These are phyloP conservation scores for Ceraclea dissimilis DNA, from an alignment of 2,888 invertebrate species.

Conservation along the genomic window DNA sequence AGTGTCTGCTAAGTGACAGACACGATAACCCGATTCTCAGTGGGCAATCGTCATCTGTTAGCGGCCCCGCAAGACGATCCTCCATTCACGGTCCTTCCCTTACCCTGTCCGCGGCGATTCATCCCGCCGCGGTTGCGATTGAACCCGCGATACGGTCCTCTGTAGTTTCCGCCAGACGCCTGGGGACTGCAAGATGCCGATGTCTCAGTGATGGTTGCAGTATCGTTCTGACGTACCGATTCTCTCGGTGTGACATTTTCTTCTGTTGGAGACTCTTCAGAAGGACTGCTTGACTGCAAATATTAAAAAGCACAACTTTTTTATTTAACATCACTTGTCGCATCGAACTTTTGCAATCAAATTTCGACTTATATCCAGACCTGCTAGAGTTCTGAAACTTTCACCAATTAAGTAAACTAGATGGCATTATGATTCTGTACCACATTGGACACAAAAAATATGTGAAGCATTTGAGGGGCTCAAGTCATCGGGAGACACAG, in stretches of 20 bases:
- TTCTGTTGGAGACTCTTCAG: conserved; percentile 18
- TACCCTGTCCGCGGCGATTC: conserved; percentile 14
- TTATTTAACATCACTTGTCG: background rate
- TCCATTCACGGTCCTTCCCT: conserved; percentile 23
- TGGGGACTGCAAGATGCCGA: conserved; percentile 18
- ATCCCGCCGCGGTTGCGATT: conserved; percentile 22
- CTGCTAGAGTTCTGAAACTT: no score
- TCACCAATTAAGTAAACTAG: no score
- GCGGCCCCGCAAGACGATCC: conserved; percentile 21
- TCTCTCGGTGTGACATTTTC: conserved; percentile 31
- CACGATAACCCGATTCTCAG: conserved; percentile 14
- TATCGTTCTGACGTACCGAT: conserved; percentile 31
- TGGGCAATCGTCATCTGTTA: conserved; percentile 26
- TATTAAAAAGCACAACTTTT: background rate
- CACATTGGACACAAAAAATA: no score
- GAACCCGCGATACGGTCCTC: conserved; percentile 24
- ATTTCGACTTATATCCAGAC: no score
- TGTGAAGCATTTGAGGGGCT: no score
- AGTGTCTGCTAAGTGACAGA: conserved; percentile 23
- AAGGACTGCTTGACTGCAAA: conserved; percentile 18
- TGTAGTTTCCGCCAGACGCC: conserved; percentile 15
- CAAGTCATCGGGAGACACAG: no score
- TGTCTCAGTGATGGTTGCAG: background rate
- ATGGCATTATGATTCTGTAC: no score
- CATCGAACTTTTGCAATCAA: background rate